These are phyloP conservation scores for Mastacembelus armatus DNA, from an alignment of 2,797 vertebrate species.

Conservation along the genomic window DNA sequence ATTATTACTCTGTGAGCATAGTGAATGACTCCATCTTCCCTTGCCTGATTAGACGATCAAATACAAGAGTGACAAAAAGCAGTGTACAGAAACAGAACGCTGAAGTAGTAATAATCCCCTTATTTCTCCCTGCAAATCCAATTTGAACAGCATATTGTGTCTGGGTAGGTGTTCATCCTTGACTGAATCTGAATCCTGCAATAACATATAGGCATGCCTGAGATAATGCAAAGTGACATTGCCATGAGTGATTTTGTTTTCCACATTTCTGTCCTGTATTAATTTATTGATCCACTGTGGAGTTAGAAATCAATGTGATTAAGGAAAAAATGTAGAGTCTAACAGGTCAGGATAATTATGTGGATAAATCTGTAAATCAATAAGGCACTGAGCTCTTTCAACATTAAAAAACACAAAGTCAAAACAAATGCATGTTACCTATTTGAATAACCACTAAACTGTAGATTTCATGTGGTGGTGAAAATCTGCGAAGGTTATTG, in stretches of 20 bases:
- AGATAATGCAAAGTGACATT: conserved; percentile 76
- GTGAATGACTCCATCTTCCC: conserved; percentile 68
- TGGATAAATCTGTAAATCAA: conserved; percentile 34
- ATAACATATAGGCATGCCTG: conserved; percentile 51
- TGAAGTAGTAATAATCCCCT: conserved; percentile 71
- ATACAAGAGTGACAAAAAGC: conserved; percentile 65
- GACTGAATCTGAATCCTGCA: conserved; percentile 70
- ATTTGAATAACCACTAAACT: conserved; percentile 61
- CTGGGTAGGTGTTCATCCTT: conserved; percentile 66
- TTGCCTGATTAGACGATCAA: conserved; percentile 74
- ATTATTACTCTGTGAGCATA: conserved; percentile 74
- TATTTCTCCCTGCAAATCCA: conserved; percentile 72
- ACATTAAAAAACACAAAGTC: conserved; percentile 22
- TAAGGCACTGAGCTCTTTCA: conserved; percentile 1
- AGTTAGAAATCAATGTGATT: conserved; percentile 45
- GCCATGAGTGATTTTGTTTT: conserved; percentile 60
- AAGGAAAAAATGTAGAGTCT: conserved; percentile 4
- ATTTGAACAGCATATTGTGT: conserved; percentile 70
- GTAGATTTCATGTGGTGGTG: conserved; percentile 40
- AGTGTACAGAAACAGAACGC: conserved; percentile 58
- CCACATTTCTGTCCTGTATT: conserved; percentile 52
- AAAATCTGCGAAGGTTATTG: conserved; percentile 58
- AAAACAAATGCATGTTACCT: conserved; percentile 17
- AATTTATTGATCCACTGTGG: conserved; percentile 53
- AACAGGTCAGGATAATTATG: conserved; percentile 42